These are phyloP conservation scores for Mechanitis mazaeus DNA, from an alignment of 2,888 invertebrate genomes.

Conservation along the genomic window DNA sequence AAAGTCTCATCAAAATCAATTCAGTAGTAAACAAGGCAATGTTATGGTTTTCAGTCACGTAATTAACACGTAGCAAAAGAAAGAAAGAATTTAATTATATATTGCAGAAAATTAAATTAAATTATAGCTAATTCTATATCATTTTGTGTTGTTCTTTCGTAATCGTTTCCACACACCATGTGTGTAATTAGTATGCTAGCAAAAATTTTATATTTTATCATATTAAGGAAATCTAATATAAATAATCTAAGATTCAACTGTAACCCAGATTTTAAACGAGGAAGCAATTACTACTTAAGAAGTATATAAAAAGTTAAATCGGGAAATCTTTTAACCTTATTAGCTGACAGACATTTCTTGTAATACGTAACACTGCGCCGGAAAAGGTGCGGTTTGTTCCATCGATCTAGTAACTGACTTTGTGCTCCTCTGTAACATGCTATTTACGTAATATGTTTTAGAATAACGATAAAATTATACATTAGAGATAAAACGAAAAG, in stretches of 20 bases:
- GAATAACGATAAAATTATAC: too few species aligned
- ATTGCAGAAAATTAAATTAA: too few species aligned
- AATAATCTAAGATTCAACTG: not conserved
- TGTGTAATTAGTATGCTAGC: not conserved
- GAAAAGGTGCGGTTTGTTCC: conserved; percentile 24
- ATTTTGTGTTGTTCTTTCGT: too few species aligned
- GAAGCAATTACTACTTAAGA: conserved; percentile 14
- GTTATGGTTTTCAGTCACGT: too few species aligned
- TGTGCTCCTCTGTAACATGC: not conserved
- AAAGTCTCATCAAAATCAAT: too few species aligned
- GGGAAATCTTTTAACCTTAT: conserved; percentile 25
- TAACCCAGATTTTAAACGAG: conserved; percentile 16
- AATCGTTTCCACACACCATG: not conserved
- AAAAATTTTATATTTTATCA: not conserved
- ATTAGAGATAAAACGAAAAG: too few species aligned
- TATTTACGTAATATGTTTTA: not conserved
- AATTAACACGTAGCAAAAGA: too few species aligned
- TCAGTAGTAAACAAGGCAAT: too few species aligned
- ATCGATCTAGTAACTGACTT: conserved; percentile 2
- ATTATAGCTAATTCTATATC: too few species aligned
- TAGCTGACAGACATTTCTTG: conserved; percentile 19
- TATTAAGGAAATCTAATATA: not conserved
- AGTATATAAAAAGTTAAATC: conserved; percentile 17
- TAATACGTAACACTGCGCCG: conserved; percentile 23
- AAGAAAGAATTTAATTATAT: too few species aligned